Conservation (phyloP, 2,113 vertebrate genomes). For the Lophochroa leadbeateri region DNA sequence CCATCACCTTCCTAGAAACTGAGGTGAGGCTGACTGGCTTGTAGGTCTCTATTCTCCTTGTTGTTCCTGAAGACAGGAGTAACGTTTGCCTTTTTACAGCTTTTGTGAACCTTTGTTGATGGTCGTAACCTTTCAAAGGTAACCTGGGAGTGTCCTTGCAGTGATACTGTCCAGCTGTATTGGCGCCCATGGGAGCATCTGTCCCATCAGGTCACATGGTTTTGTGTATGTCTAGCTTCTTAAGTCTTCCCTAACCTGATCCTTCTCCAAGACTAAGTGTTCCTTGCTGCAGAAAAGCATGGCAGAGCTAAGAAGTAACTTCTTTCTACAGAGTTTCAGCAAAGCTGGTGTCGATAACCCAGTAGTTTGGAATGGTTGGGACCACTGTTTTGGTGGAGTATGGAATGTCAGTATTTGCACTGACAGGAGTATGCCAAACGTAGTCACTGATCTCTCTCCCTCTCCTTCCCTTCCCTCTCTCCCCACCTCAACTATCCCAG, state of each 20-base stretch:
- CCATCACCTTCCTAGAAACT: not conserved
- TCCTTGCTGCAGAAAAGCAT: not conserved
- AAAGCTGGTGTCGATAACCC: not conserved
- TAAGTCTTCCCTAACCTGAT: not conserved
- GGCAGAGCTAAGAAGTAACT: not conserved
- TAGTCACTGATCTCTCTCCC: not conserved
- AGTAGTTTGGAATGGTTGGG: not conserved
- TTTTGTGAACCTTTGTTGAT: not conserved
- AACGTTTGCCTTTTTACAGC: not conserved
- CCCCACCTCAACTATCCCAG: not conserved
- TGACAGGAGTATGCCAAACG: not conserved
- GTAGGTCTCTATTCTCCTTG: not conserved
- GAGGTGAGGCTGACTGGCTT: not conserved
- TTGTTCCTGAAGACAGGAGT: not conserved
- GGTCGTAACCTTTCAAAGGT: not conserved
- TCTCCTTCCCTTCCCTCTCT: not conserved
- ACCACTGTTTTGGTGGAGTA: not conserved
- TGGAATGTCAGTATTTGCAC: not conserved
- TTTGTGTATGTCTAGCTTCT: not conserved
- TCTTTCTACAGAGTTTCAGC: not conserved
- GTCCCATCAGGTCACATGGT: not conserved
- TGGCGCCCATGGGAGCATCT: not conserved
- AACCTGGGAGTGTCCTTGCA: not conserved
- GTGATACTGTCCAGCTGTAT: not conserved
- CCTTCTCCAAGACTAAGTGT: not conserved